Conservation (phyloP, 2,888 invertebrate species). For the Drosophila mimica region DNA sequence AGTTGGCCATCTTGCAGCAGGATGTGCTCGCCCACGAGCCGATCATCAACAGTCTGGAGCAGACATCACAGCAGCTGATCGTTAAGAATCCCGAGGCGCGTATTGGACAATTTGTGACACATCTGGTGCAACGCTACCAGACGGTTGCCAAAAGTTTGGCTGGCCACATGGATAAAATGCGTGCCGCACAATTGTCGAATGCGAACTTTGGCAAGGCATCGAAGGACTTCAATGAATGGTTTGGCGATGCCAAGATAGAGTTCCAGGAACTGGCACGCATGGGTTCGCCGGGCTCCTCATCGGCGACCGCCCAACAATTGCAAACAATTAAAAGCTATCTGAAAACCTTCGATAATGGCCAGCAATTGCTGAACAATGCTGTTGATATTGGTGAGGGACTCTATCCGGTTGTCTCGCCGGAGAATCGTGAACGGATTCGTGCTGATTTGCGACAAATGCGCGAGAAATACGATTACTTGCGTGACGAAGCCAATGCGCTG, state of each 20-base stretch:
- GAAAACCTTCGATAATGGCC: constrained; percentile 91
- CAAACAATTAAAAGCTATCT: constrained; percentile 88
- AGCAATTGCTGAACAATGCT: constrained; percentile 90
- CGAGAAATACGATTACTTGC: constrained; percentile 92
- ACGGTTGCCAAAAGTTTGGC: constrained; percentile 90
- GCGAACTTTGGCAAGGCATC: constrained; percentile 90
- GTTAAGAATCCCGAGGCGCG: constrained; percentile 93
- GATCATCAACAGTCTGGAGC: constrained; percentile 89
- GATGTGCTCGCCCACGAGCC: constrained; percentile 88
- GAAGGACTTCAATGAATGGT: constrained; percentile 91
- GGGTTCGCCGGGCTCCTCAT: constrained; percentile 90
- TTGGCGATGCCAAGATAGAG: constrained; percentile 90
- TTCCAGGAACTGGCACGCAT: constrained; percentile 90
- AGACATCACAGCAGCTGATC: constrained; percentile 90
- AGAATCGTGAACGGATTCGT: constrained; percentile 94
- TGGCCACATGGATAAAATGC: constrained; percentile 90
- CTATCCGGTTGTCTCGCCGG: constrained; percentile 93
- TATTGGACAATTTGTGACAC: constrained; percentile 92
- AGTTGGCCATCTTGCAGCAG: constrained; percentile 88
- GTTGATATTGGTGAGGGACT: constrained; percentile 95
- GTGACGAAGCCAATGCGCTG: constrained; percentile 93
- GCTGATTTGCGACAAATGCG: constrained; percentile 92
- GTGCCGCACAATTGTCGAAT: constrained; percentile 88
- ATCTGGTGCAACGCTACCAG: constrained; percentile 91
- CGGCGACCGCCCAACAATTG: constrained; percentile 90